These are phyloP conservation scores for Fratercula arctica DNA, from an alignment of 2,797 vertebrate genomes.

Conservation along the genomic window DNA sequence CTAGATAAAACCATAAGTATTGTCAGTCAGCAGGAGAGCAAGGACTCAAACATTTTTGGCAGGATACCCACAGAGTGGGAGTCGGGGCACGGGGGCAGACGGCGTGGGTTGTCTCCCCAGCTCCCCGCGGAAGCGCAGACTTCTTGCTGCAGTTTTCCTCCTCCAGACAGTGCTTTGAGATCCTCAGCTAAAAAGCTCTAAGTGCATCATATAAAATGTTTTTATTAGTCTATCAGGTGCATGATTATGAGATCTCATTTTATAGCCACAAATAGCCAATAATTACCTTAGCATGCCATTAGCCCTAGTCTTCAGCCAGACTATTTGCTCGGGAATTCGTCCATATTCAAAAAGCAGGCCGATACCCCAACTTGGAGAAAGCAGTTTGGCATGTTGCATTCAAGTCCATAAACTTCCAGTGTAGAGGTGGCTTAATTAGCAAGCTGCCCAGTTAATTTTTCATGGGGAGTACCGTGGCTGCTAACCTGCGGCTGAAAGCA, in stretches of 20 bases:
- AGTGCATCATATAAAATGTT: conserved; percentile 54
- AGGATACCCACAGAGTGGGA: background rate
- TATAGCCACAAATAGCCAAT: conserved; percentile 45
- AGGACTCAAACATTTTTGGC: conserved; percentile 32
- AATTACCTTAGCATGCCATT: conserved; percentile 52
- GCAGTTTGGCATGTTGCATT: background rate
- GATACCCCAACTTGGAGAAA: background rate
- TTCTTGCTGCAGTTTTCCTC: background rate
- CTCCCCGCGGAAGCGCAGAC: background rate
- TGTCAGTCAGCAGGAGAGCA: conserved; percentile 36
- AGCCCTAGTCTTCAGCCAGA: conserved; percentile 8
- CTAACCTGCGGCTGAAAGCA: conserved; percentile 38
- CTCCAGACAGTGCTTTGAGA: conserved; percentile 21
- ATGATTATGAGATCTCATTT: conserved; percentile 20
- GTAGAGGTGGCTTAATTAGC: conserved; percentile 64
- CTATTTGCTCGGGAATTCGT: background rate
- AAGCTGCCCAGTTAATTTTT: conserved; percentile 56
- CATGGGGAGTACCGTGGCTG: background rate
- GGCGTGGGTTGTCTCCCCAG: background rate
- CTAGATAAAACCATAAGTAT: conserved; percentile 24
- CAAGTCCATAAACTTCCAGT: conserved; percentile 48
- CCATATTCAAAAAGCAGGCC: background rate
- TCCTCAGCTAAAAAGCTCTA: conserved; percentile 31
- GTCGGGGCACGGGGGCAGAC: background rate
- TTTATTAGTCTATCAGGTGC: conserved; percentile 59